Conservation (phyloP, 2,113 vertebrate genomes). For the Carassius gibelio region DNA sequence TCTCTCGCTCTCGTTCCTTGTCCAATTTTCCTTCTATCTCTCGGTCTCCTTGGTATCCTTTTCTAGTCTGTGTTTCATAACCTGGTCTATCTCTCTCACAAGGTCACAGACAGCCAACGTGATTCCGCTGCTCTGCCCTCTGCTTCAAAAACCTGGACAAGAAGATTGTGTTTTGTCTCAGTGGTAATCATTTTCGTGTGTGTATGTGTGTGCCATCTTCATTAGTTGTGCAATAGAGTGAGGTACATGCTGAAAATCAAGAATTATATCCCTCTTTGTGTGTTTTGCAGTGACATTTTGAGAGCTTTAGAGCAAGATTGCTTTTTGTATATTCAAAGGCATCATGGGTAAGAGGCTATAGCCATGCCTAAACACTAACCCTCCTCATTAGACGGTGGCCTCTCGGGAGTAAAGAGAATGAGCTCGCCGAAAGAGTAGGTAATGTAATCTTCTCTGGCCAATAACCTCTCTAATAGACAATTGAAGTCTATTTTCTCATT, state of each 20-base stretch:
- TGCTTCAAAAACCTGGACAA: neutral
- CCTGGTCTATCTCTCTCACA: conserved; percentile 18
- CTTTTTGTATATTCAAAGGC: conserved; percentile 43
- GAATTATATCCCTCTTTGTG: conserved; percentile 32
- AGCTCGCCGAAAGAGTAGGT: conserved; percentile 37
- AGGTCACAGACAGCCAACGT: conserved; percentile 19
- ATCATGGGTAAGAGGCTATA: conserved; percentile 46
- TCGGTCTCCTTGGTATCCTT: neutral
- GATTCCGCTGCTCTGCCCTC: conserved; percentile 16
- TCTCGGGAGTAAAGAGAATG: conserved; percentile 31
- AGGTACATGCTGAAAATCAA: conserved; percentile 6
- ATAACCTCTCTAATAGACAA: conserved; percentile 52
- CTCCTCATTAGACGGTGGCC: conserved; percentile 42
- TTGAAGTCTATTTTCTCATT: conserved; percentile 48
- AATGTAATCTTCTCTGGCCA: conserved; percentile 52
- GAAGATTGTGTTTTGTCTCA: conserved; percentile 38
- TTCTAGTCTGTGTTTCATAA: conserved; percentile 5
- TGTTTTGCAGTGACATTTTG: conserved; percentile 16
- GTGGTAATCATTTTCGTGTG: neutral
- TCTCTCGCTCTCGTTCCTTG: conserved; percentile 1
- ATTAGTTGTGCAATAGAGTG: conserved; percentile 13
- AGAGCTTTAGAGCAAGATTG: conserved; percentile 23
- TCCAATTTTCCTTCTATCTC: conserved; percentile 30
- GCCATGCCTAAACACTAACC: conserved; percentile 49
- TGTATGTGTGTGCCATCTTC: neutral